These are phyloP conservation scores for Drosophila mauritiana DNA, from an alignment of 1,140 invertebrate species.

Conservation along the genomic window DNA sequence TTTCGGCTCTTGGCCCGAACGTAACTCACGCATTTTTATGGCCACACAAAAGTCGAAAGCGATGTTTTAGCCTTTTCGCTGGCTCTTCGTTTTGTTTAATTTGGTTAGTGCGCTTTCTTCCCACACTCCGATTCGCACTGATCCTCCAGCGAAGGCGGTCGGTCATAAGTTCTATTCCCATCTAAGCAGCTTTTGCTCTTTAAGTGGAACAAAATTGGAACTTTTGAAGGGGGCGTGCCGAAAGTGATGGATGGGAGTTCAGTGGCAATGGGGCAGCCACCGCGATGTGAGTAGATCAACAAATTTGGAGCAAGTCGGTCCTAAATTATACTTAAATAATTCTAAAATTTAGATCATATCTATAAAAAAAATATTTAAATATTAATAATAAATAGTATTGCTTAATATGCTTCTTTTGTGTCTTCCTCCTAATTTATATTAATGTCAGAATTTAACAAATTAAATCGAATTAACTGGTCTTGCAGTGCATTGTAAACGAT, in stretches of 20 bases:
- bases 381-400: no score
- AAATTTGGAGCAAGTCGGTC: not conserved
- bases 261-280: constrained; percentile 17
- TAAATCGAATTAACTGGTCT: not conserved
- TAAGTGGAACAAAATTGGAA: constrained; percentile 45
- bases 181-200: constrained; percentile 51
- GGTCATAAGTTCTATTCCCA: constrained; percentile 15
- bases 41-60: constrained; percentile 64
- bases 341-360: not conserved
- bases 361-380: no score
- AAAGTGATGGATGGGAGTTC: constrained; percentile 26
- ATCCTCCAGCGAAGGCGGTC: constrained; percentile 41
- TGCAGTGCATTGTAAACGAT: not conserved
- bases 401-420: not conserved
- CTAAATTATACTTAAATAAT: not conserved
- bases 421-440: not conserved
- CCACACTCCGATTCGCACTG: constrained; percentile 61
- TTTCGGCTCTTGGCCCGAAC: constrained; percentile 45
- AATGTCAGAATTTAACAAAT: not conserved
- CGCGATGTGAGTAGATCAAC: not conserved
- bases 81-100: constrained; percentile 23
- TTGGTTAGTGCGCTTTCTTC: constrained; percentile 51
- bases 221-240: constrained; percentile 12
- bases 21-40: constrained; percentile 77
- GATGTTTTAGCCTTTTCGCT: constrained; percentile 47